Base-by-base conservation (phyloP, 1,140 invertebrate genomes). In the Aricia agestis region DNA sequence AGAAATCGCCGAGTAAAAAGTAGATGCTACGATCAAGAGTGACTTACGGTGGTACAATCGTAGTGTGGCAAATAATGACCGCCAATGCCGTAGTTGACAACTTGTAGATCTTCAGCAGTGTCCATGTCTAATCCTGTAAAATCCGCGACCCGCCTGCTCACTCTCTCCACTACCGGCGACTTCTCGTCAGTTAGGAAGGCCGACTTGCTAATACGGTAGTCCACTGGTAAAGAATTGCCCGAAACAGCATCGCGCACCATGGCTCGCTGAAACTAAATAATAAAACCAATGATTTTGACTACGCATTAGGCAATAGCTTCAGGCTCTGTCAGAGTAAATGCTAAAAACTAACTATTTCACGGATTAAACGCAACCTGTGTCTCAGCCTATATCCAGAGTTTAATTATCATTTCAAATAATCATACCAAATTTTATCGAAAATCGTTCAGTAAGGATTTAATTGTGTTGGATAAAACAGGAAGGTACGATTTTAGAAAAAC, bases 51-150 rank as follows among this genome's bases (percentile, higher is more conserved):
- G 32, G 31, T 7, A 31, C 36, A 66, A 31, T 66, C 65, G 7
- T 25, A 66, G 6, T 66, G 65, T n/a, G 65, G 32, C 32, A 31
- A 10, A 31, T 66, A 66, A 66, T 66, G 65, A 11, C 65, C 65
- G 6, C 65, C 65, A n/a, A 66, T 66, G 3, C 65, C 65, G n/a
- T 66, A 66, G 25, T 66, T 66, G 9, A 66, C 31, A 15, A 66
- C 65, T 31, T 67, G 66, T 15, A 67, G 6, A 11, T 36, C 0
- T 15, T 67, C 66, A 7, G 66, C 66, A 17, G 66, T 67, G 36
- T 32, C 15, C 66, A 67, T 15, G 17, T 42, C 17, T 1, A 67
- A 36, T 25, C 66, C 66, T 6, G 66, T 67, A 36, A 67, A 42
- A 10, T 67, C 25, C 13, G 25, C n/a, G n/a, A 42, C 66, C n/a